Evolutionary conservation across 2,113 vertebrate species (phyloP).

Genomic region (Leuciscus idus): DNA sequence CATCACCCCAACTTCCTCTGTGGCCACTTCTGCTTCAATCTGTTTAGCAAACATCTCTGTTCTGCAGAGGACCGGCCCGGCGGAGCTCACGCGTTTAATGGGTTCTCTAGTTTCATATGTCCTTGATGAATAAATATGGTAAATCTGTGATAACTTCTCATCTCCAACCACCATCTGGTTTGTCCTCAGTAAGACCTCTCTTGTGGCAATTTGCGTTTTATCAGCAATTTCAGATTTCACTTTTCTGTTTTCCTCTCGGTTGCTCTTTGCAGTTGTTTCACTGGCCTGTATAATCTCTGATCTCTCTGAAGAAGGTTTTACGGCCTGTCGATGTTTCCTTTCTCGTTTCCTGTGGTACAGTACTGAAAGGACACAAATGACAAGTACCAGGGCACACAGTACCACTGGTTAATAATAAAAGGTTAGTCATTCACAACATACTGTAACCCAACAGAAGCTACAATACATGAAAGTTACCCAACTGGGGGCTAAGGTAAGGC

Average conservation of each 20-base stretch:
- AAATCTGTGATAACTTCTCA: constrained; percentile 47
- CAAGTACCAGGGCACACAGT: constrained; percentile 63
- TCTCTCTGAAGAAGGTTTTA: constrained; percentile 24
- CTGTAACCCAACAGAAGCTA: background rate
- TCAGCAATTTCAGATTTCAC: background rate
- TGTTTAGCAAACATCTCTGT: constrained; percentile 43
- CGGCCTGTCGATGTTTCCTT: constrained; percentile 60
- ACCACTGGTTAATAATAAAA: constrained; percentile 61
- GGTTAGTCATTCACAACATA: background rate
- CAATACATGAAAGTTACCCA: background rate
- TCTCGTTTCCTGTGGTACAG: constrained; percentile 63
- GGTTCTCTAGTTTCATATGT: accelerated
- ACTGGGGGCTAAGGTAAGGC: background rate
- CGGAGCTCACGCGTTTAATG: constrained; percentile 68
- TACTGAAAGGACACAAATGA: constrained; percentile 59
- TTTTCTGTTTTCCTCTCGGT: background rate
- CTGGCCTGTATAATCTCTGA: background rate
- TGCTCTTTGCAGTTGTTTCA: background rate
- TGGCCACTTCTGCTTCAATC: background rate
- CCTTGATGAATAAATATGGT: constrained; percentile 40
- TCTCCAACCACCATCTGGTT: constrained; percentile 32
- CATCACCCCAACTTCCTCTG: background rate
- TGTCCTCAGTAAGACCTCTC: background rate
- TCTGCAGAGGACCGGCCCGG: constrained; percentile 66
- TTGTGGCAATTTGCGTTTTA: background rate